phyloP scores from a whole-genome alignment of 2,888 invertebrate genomes.

The Dynastes tityus region DNA sequence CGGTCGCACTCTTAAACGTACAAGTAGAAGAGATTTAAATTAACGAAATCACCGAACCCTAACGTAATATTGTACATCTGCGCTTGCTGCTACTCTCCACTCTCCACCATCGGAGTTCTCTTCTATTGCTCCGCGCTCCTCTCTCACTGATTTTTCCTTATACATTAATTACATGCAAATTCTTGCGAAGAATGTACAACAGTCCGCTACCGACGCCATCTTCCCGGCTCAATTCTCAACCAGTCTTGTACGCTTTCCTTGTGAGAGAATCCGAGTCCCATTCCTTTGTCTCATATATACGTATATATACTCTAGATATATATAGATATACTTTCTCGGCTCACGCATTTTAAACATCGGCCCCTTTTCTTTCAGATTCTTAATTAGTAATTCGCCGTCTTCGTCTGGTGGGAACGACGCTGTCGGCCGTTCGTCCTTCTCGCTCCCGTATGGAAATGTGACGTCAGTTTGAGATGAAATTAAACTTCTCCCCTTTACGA shows the following conservation, averaged over 20 bases:
- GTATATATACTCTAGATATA: slow-evolving; percentile 64
- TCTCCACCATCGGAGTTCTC: slow-evolving; percentile 39
- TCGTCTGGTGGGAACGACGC: slow-evolving; percentile 56
- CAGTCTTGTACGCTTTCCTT: slow-evolving; percentile 47
- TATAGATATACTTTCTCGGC: slow-evolving; percentile 67
- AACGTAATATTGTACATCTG: slow-evolving; percentile 68
- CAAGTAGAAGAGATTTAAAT: slow-evolving; percentile 62
- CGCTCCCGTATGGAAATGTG: slow-evolving; percentile 67
- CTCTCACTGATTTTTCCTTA: slow-evolving; percentile 69
- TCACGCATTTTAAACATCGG: slow-evolving; percentile 73
- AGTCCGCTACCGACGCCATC: slow-evolving; percentile 64
- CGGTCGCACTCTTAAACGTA: slow-evolving; percentile 46
- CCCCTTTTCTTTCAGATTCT: slow-evolving; percentile 80
- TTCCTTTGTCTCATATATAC: slow-evolving; percentile 71
- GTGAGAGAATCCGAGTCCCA: slow-evolving; percentile 63
- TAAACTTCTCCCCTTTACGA: slow-evolving; percentile 68
- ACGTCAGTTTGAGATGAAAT: slow-evolving; percentile 70
- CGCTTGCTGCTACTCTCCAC: slow-evolving; percentile 55
- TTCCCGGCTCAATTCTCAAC: slow-evolving; percentile 70
- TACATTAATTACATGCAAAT: slow-evolving; percentile 72
- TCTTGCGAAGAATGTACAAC: slow-evolving; percentile 70
- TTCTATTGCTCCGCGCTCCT: slow-evolving; percentile 29
- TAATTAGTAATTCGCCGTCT: slow-evolving; percentile 78
- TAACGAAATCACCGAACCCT: slow-evolving; percentile 63
- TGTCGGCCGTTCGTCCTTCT: slow-evolving; percentile 40